Evolutionary conservation across 2,113 vertebrate species (phyloP).

Genomic region (Cyphotilapia sp.): DNA sequence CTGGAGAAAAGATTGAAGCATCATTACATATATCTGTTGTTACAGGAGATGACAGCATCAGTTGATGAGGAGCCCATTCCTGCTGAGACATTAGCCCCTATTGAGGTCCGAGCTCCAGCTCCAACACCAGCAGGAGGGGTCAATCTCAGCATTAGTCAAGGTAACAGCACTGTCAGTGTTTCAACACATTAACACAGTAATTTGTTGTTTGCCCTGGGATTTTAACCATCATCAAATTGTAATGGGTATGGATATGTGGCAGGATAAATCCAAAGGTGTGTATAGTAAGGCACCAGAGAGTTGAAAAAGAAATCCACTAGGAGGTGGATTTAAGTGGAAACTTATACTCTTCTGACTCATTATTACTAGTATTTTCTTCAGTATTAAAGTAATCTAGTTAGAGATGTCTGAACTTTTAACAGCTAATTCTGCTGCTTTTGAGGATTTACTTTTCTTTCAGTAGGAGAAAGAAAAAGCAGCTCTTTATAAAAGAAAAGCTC

Average conservation of each 20-base stretch:
- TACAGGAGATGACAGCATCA: slow-evolving; percentile 21
- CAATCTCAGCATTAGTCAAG: slow-evolving; percentile 80
- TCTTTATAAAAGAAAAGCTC: not conserved
- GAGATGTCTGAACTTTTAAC: not conserved
- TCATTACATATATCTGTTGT: not conserved
- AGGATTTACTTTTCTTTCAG: not conserved
- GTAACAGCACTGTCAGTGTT: slow-evolving; percentile 45
- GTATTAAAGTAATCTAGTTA: not conserved
- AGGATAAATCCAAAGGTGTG: not conserved
- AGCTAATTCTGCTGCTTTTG: not conserved
- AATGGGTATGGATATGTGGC: not conserved
- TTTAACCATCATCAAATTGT: not conserved
- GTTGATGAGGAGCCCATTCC: slow-evolving; percentile 15
- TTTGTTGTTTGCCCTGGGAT: not conserved
- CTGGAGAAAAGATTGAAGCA: not conserved
- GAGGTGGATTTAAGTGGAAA: not conserved
- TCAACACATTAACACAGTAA: not conserved
- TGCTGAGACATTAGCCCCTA: not conserved
- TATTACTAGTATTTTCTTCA: not conserved
- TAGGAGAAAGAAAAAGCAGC: not conserved
- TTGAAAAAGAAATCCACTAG: not conserved
- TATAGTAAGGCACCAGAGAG: not conserved
- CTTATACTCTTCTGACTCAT: not conserved
- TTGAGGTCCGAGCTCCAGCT: not conserved
- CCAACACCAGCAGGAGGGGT: slow-evolving; percentile 60